Percentiles rank a stretch among this genome's conserved stretches.
These are phyloP conservation scores for Talpa occidentalis DNA, from an alignment of 2,113 vertebrate species.

Conservation along the genomic window DNA sequence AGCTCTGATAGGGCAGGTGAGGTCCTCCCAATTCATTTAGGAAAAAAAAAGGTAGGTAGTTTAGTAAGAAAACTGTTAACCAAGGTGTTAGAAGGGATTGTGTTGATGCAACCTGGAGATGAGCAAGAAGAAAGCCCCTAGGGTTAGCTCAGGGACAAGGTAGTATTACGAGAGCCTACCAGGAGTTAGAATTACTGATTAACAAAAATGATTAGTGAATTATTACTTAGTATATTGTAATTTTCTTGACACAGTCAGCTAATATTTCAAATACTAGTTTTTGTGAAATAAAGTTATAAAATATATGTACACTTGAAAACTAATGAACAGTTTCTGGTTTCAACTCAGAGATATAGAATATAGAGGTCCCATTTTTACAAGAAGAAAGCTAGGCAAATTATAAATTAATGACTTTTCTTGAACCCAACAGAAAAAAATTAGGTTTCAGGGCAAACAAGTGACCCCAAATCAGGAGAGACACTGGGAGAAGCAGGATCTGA, in stretches of 20 bases:
- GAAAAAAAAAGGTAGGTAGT: slow-evolving; percentile 20
- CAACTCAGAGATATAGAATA: background rate
- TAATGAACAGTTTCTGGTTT: slow-evolving; percentile 25
- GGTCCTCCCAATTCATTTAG: background rate
- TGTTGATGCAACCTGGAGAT: background rate
- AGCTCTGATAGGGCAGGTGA: slow-evolving; percentile 42
- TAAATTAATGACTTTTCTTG: background rate
- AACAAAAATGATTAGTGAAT: background rate
- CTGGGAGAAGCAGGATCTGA: background rate
- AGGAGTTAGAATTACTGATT: slow-evolving; percentile 23
- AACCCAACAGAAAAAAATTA: background rate
- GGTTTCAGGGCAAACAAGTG: background rate
- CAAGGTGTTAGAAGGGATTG: background rate
- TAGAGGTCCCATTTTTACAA: background rate
- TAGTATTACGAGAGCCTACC: background rate
- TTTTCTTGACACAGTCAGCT: slow-evolving; percentile 33
- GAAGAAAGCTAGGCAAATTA: background rate
- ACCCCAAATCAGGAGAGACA: background rate
- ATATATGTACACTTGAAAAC: background rate
- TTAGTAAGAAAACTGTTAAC: background rate
- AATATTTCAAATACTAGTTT: slow-evolving; percentile 17
- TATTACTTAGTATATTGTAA: background rate
- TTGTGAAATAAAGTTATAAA: slow-evolving; percentile 19
- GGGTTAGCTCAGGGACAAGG: background rate
- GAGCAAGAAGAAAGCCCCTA: background rate